Base-by-base conservation (phyloP, 2,113 vertebrate species). In the Seriola rivoliana region DNA sequence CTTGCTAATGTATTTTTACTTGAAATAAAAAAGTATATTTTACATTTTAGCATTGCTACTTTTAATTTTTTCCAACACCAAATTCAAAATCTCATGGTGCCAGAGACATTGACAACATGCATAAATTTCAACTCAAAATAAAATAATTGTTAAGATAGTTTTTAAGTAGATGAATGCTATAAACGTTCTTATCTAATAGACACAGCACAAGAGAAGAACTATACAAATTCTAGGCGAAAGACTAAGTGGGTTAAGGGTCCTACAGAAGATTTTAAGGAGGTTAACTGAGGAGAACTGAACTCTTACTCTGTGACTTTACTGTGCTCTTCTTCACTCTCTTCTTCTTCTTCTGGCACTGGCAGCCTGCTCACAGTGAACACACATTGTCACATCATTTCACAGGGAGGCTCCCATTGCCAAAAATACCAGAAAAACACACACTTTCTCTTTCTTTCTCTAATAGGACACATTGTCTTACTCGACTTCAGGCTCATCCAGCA, bases 231-330 rank as follows among this genome's bases (percentile, higher is more conserved):
- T 54, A 46, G 5, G 62, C 55, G 36, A 72, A 60, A 32, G 58
- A 36, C 52, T 38, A n/a, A 23, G 7, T 34, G 17, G 10, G 21
- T 32, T 50, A 2, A 70, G 36, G 17, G 32, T 75, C 16, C 25
- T 40, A 70, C 25, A 58, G 44, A 6, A 0, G 21, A 71, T 4
- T 57, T 57, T 14, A 29, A 62, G 34, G 52, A 25, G 17, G 38
- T 34, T 71, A 17, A 59, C 0, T 3, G 21, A 25, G 32, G 12
- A 62, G 46, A 8, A 2, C 48, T 79, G 50, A 11, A 0, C 69
- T 92, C 96, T 96, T 94, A 96, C 96, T 91, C 87, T 21, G 70
- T 3, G 0, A 38, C 77, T 9, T 89, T 25, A 48, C 63, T 73
- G 4, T 68, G 54, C 2, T 92, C 91, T 59, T 44, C 67, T 60